Evolutionary conservation across 2,113 vertebrate species (phyloP), one percentile per base, ranked within the genome.

Genomic region (Urocynchramus pylzowi): DNA sequence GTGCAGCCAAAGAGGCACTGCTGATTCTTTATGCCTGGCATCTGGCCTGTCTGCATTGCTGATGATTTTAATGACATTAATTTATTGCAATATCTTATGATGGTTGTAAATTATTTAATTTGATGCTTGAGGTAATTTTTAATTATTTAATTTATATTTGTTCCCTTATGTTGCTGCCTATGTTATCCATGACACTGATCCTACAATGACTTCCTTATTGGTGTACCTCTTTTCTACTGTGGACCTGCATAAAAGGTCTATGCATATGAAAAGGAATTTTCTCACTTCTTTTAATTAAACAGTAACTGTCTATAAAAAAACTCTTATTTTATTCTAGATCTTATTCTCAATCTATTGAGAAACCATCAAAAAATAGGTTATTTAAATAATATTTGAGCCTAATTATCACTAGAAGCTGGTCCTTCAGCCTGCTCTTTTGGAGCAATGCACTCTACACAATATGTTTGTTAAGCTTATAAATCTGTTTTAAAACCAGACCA

Each of bases 91-190:
- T 92, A 88, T 39, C 16, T 84, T 70, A 92, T 1, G 11, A 80
- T 26, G 18, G 4, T 16, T 88, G 75, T 71, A 78, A 95, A 94
- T 94, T 52, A 94, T 93, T 96, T 96, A 94, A 94, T 94, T 90
- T 95, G 50, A 64, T 59, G 19, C 27, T 81, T 59, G 50, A 54
- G 50, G 41, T 85, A 30, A 13, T 65, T 94, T 95, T 84, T 88
- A 96, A 95, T 96, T 80, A 80, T 93, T 91, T 96, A 95, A 94
- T 97, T 94, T 24, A 27, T 79, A 57, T 95, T 95, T 91, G 19
- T 83, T 93, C 42, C 22, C 17, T 77, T 85, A 45, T 74, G 24
- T 41, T 85, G 39, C 12, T 86, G 42, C 50, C 45, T 90, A 50
- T 80, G 77, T 37, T 65, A 73, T 65, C 33, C 60, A 23, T 85